Evolutionary conservation across 2,797 vertebrate genomes (phyloP).

Genomic region (Sitta carolinensis): DNA sequence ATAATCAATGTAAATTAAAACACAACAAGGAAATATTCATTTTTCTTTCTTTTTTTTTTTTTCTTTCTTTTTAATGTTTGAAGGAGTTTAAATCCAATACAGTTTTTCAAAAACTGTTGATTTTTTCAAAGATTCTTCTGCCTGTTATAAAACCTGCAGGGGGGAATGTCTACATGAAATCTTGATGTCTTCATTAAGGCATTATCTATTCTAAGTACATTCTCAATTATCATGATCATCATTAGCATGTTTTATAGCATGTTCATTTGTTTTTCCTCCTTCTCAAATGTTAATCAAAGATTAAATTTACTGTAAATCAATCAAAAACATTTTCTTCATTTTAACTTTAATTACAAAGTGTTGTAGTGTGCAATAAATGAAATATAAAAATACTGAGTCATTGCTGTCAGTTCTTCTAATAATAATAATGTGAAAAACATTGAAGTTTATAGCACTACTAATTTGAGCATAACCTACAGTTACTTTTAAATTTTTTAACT

Average conservation of each 20-base stretch:
- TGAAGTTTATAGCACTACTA: neutral
- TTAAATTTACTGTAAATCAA: slow-evolving; percentile 48
- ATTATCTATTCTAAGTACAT: slow-evolving; percentile 33
- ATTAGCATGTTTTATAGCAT: slow-evolving; percentile 37
- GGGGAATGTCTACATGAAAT: neutral
- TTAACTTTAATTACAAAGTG: neutral
- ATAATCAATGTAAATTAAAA: neutral
- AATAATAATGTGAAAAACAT: neutral
- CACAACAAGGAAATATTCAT: neutral
- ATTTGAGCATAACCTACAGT: neutral
- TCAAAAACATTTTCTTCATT: neutral
- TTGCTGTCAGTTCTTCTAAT: neutral
- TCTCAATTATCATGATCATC: slow-evolving; percentile 41
- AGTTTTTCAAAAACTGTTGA: neutral
- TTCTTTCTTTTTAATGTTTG: neutral
- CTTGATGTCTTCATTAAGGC: slow-evolving; percentile 1
- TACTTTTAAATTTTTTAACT: neutral
- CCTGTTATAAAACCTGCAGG: neutral
- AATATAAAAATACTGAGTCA: slow-evolving; percentile 5
- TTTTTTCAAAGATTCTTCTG: neutral
- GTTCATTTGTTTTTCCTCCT: slow-evolving; percentile 36
- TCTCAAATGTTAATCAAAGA: slow-evolving; percentile 43
- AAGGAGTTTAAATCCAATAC: neutral
- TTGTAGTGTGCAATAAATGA: neutral
- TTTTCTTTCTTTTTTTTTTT: neutral